Percentiles rank a stretch among this genome's conserved stretches.
phyloP scores from a whole-genome alignment of 1,140 invertebrate genomes.

The Bombus ignitus region DNA sequence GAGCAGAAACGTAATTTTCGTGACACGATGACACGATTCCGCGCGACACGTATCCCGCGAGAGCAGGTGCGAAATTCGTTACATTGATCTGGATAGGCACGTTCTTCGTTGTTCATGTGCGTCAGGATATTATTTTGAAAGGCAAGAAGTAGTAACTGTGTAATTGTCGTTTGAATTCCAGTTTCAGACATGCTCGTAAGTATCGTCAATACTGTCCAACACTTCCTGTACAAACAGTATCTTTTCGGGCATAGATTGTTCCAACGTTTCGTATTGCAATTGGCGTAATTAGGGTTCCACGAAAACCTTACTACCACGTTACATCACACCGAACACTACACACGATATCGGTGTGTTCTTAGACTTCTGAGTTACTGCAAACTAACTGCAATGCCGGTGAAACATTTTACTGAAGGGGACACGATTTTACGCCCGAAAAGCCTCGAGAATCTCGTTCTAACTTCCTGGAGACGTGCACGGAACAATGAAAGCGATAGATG shows the following conservation, averaged over 20 bases:
- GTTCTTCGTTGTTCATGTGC: too few relatives aligned
- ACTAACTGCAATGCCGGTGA: conserved; percentile 2
- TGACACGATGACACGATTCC: conserved; percentile 29
- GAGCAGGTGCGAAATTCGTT: not conserved
- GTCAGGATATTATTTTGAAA: not conserved
- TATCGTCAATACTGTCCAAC: not conserved
- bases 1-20: conserved; percentile 13
- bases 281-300: conserved; percentile 5
- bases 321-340: not conserved
- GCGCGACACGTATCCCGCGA: not conserved
- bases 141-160: not conserved
- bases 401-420: not conserved
- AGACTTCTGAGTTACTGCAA: conserved; percentile 2
- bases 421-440: not conserved
- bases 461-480: not conserved
- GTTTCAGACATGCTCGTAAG: not conserved
- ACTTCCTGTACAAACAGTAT: not conserved
- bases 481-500: not conserved
- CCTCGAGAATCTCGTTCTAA: not conserved
- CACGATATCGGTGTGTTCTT: not conserved
- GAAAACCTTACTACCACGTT: not conserved
- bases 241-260: not conserved
- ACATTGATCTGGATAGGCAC: not conserved
- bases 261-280: not conserved
- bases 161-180: too few relatives aligned